A percentile compares a stretch with the other conserved stretches of the same genome.
These are phyloP conservation scores for Vimba vimba DNA, from an alignment of 2,113 vertebrate genomes.

Conservation along the genomic window DNA sequence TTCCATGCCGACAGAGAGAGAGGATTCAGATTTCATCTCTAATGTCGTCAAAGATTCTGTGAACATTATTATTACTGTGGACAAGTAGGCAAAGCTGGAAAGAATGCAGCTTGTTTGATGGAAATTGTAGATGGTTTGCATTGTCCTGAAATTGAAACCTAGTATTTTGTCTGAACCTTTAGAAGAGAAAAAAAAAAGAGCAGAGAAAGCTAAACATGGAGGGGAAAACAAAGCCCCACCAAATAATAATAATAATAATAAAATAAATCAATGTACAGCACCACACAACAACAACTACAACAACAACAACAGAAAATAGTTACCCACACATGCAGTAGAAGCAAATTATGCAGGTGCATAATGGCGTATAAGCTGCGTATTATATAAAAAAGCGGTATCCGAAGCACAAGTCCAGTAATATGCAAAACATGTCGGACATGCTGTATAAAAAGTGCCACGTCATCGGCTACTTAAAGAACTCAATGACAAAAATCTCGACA, in stretches of 20 bases:
- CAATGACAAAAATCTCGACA: neutral
- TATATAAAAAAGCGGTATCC: neutral
- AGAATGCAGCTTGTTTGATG: conserved; percentile 14
- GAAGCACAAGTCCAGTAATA: neutral
- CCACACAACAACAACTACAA: neutral
- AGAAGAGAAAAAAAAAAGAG: conserved; percentile 27
- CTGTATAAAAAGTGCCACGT: neutral
- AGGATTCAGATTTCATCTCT: conserved; percentile 38
- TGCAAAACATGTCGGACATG: conserved; percentile 11
- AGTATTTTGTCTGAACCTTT: conserved; percentile 12
- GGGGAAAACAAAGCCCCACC: neutral
- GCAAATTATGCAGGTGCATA: conserved; percentile 28
- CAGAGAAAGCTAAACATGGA: conserved; percentile 7
- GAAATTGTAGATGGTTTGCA: conserved; percentile 30
- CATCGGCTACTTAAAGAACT: neutral
- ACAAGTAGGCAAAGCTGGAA: conserved; percentile 20
- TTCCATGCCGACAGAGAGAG: conserved; percentile 45
- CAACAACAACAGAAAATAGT: neutral
- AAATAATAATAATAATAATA: neutral
- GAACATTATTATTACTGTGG: conserved; percentile 33
- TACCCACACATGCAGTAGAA: conserved; percentile 22
- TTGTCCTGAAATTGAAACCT: conserved; percentile 45
- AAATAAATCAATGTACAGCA: conserved; percentile 4
- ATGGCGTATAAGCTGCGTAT: neutral
- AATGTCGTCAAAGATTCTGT: conserved; percentile 22